phyloP scores from a whole-genome alignment of 2,113 vertebrate species.

The Solea senegalensis region DNA sequence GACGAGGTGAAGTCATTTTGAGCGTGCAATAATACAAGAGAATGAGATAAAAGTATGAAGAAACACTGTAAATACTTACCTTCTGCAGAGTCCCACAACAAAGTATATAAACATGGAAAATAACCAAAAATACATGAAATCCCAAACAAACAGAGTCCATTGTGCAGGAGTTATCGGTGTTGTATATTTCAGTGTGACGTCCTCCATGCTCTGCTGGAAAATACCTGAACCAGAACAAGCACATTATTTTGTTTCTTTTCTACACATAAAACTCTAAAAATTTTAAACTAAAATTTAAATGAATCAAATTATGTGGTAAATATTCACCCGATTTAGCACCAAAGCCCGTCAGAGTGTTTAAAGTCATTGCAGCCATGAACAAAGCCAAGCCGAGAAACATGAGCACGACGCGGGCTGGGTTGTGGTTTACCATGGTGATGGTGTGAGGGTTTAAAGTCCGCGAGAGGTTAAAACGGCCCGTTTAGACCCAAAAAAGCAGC shows the following conservation, averaged over 20 bases:
- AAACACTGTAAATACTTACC: constrained; percentile 49
- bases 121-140: constrained; percentile 67
- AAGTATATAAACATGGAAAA: constrained; percentile 67
- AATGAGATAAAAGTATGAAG: constrained; percentile 19
- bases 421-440: constrained; percentile 43
- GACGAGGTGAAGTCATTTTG: constrained; percentile 36
- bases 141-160: constrained; percentile 75
- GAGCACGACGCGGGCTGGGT: constrained; percentile 36
- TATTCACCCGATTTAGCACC: constrained; percentile 60
- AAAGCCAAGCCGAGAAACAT: constrained; percentile 55
- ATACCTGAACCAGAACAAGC: constrained; percentile 42
- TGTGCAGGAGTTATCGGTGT: constrained; percentile 65
- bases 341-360: constrained; percentile 61
- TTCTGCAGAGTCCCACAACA: constrained; percentile 67
- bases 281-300: too few relatives aligned
- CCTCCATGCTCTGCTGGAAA: constrained; percentile 66
- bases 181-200: constrained; percentile 59
- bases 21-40: constrained; percentile 10
- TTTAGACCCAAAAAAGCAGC: neutral
- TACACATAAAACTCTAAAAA: too few relatives aligned
- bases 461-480: neutral
- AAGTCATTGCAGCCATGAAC: constrained; percentile 40
- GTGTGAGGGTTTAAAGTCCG: constrained; percentile 27
- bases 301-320: neutral
- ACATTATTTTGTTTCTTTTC: neutral